These are phyloP conservation scores for Diploscapter pachys DNA, from an alignment of 1,140 invertebrate species.

Conservation along the genomic window DNA sequence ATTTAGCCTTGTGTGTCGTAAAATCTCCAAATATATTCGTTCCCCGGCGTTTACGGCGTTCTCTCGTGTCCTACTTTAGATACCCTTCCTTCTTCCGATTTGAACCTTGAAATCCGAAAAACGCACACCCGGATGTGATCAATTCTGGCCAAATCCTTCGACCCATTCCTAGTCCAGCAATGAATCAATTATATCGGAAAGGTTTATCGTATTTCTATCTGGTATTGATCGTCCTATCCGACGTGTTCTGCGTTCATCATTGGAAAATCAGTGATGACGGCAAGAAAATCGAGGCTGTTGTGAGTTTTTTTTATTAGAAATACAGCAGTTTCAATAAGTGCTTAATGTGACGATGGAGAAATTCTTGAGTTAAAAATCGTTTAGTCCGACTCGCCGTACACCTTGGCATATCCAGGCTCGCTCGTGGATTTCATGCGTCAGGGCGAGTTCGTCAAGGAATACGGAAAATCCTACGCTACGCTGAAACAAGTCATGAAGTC, in stretches of 20 bases:
- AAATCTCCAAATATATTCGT: too few species aligned
- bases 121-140: too few species aligned
- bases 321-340: too few species aligned
- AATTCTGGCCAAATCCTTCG: too few species aligned
- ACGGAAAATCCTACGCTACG: neutral
- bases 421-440: slow-evolving; percentile 19
- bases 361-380: neutral
- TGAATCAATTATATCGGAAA: too few species aligned
- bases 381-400: slow-evolving; percentile 12
- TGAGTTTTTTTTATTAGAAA: neutral
- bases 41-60: too few species aligned
- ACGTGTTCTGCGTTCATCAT: slow-evolving; percentile 19
- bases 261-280: slow-evolving; percentile 27
- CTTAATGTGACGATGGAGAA: neutral
- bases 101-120: too few species aligned
- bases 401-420: slow-evolving; percentile 14
- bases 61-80: too few species aligned
- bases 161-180: too few species aligned
- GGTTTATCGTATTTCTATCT: too few species aligned
- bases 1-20: too few species aligned
- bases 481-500: slow-evolving; percentile 64
- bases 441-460: slow-evolving; percentile 13
- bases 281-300: slow-evolving; percentile 30
- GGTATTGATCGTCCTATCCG: slow-evolving; percentile 10
- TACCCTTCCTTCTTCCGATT: too few species aligned